These are phyloP conservation scores for Heliconius erato DNA, from an alignment of 2,888 invertebrate genomes.

Conservation along the genomic window DNA sequence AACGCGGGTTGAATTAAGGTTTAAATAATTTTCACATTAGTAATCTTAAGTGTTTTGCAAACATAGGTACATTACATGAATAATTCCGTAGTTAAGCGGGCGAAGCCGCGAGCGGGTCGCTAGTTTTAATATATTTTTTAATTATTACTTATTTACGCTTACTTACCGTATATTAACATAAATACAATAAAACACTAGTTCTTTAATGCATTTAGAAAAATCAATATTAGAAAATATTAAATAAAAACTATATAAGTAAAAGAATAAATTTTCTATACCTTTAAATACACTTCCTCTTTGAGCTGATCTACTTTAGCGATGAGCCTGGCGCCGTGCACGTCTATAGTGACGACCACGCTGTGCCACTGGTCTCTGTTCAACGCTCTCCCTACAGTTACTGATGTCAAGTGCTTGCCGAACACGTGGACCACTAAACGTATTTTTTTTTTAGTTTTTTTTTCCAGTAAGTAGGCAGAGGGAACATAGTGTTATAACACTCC, in stretches of 20 bases:
- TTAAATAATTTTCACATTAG: too few relatives aligned
- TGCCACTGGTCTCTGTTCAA: constrained; percentile 96
- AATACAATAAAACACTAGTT: too few relatives aligned
- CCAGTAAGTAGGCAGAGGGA: too few relatives aligned
- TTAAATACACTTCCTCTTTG: constrained; percentile 92
- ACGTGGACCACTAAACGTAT: constrained; percentile 91
- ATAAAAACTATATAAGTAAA: neutral
- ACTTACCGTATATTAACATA: too few relatives aligned
- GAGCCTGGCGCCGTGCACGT: constrained; percentile 93
- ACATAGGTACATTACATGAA: too few relatives aligned
- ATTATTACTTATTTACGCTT: neutral
- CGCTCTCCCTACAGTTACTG: constrained; percentile 94
- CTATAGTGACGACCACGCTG: constrained; percentile 93
- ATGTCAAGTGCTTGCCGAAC: constrained; percentile 94
- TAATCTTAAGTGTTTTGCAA: too few relatives aligned
- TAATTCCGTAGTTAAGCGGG: too few relatives aligned
- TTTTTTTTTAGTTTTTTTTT: neutral
- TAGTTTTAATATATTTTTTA: neutral
- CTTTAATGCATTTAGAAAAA: too few relatives aligned
- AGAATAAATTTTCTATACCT: constrained; percentile 66
- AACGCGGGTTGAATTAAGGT: too few relatives aligned
- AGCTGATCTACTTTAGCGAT: constrained; percentile 94
- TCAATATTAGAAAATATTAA: too few relatives aligned
- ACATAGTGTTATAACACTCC: too few relatives aligned
- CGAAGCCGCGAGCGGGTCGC: too few relatives aligned